These are phyloP conservation scores for Orthonevra nobilis DNA, from an alignment of 2,888 invertebrate species.

Conservation along the genomic window DNA sequence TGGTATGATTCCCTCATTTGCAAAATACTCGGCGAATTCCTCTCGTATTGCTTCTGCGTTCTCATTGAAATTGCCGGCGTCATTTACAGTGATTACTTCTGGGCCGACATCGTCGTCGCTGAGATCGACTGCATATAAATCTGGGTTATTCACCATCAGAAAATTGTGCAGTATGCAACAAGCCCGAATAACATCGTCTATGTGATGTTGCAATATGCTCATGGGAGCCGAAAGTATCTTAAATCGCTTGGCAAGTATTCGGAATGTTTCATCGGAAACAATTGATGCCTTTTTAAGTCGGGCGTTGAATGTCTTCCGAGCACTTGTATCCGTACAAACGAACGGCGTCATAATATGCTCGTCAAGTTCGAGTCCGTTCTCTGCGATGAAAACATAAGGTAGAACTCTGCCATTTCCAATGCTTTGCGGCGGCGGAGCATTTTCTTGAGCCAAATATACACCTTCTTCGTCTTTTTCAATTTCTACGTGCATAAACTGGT, in stretches of 20 bases:
- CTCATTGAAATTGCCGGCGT: conserved; percentile 13
- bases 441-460: conserved; percentile 40
- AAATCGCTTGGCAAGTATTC: conserved; percentile 41
- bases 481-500: conserved; percentile 63
- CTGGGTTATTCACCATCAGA: conserved; percentile 50
- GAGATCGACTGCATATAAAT: conserved; percentile 20
- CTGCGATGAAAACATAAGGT: conserved; percentile 67
- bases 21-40: conserved; percentile 54
- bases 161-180: conserved; percentile 64
- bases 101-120: background rate
- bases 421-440: conserved; percentile 50
- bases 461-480: conserved; percentile 57
- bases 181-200: conserved; percentile 54
- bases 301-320: conserved; percentile 35
- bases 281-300: conserved; percentile 53
- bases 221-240: conserved; percentile 35
- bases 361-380: conserved; percentile 60
- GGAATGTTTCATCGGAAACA: conserved; percentile 54
- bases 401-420: conserved; percentile 56
- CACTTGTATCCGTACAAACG: conserved; percentile 21
- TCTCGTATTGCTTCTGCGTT: conserved; percentile 48
- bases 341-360: conserved; percentile 68
- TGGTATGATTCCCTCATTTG: conserved; percentile 49
- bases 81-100: conserved; percentile 18
- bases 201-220: conserved; percentile 26